phyloP scores from a whole-genome alignment of 2,797 vertebrate genomes.

The Enteromius radiatus region DNA sequence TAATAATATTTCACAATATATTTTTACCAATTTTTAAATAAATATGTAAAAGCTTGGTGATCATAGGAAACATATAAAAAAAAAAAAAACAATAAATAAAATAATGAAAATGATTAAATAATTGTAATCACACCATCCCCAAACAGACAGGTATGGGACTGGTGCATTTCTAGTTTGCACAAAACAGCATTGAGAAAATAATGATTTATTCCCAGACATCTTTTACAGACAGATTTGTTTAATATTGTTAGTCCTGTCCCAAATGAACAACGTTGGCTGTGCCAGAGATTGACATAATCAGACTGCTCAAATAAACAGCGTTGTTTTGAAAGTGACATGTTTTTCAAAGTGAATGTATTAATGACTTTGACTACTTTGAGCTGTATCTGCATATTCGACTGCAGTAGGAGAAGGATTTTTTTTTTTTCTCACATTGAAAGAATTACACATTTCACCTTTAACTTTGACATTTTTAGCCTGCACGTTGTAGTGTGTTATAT shows the following conservation, averaged over 20 bases:
- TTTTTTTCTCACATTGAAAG: not conserved
- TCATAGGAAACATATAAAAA: not conserved
- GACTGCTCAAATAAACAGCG: not conserved
- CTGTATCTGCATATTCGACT: not conserved
- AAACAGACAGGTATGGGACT: not conserved
- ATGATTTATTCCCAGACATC: not conserved
- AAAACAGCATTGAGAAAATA: not conserved
- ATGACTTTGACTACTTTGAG: not conserved
- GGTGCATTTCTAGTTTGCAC: not conserved
- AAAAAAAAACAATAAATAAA: too few relatives aligned
- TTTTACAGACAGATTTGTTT: not conserved
- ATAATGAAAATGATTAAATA: not conserved
- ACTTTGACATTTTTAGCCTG: slow-evolving; percentile 6
- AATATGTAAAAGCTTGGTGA: not conserved
- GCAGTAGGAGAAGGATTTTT: not conserved
- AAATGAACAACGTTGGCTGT: not conserved
- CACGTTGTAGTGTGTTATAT: not conserved
- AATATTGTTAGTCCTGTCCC: not conserved
- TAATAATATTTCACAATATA: not conserved
- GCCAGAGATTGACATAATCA: not conserved
- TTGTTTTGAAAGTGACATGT: not conserved
- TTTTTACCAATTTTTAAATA: not conserved
- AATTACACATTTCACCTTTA: slow-evolving; percentile 14
- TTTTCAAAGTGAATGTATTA: not conserved
- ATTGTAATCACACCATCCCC: not conserved